A percentile compares a stretch with the other conserved stretches of the same genome.
These are phyloP conservation scores for Nansenia antarctica DNA, from an alignment of 2,113 vertebrate genomes.

Conservation along the genomic window DNA sequence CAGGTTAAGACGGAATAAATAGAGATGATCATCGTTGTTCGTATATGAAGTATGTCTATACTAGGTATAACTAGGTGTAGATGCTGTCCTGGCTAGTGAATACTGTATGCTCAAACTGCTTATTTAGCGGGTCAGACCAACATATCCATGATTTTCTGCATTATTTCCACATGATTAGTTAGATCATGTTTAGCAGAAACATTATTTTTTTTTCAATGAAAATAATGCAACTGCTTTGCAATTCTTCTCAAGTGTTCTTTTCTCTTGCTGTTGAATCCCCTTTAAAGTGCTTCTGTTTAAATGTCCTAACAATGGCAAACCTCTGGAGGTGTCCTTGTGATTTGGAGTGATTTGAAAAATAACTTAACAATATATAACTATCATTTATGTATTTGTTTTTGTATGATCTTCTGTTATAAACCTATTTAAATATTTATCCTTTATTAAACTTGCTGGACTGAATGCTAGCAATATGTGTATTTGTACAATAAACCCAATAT, in stretches of 20 bases:
- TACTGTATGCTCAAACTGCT: neutral
- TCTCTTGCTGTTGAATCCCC: neutral
- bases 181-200: too few species aligned
- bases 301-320: neutral
- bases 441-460: constrained; percentile 39
- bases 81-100: neutral
- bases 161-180: neutral
- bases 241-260: neutral
- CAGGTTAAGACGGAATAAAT: too few species aligned
- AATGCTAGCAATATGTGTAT: constrained; percentile 53
- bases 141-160: neutral
- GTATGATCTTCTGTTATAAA: constrained; percentile 47
- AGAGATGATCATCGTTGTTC: neutral
- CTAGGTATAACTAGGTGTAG: neutral
- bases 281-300: neutral
- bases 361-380: neutral
- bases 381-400: constrained; percentile 36
- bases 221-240: neutral
- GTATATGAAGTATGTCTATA: neutral
- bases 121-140: neutral
- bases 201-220: neutral
- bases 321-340: neutral
- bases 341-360: constrained; percentile 10
- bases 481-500: constrained; percentile 57
- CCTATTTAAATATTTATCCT: constrained; percentile 37